These are phyloP conservation scores for Morpho helenor DNA, from an alignment of 2,888 invertebrate genomes.

Conservation along the genomic window DNA sequence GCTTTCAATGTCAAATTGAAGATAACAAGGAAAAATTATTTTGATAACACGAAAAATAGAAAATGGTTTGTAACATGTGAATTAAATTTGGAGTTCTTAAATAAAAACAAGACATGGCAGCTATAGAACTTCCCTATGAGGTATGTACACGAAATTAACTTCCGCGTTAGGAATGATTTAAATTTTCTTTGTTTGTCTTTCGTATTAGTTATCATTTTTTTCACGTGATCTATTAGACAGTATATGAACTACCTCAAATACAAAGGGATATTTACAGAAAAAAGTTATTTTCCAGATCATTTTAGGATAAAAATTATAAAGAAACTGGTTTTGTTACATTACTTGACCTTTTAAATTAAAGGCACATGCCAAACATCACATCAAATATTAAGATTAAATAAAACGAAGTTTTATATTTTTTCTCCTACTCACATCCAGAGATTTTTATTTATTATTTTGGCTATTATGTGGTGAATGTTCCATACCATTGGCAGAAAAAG, in stretches of 20 bases:
- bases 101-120: conserved; percentile 19
- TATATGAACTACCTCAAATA: neutral
- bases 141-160: conserved; percentile 34
- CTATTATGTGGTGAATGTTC: too few species aligned
- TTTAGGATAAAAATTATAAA: too few species aligned
- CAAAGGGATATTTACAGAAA: too few species aligned
- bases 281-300: too few species aligned
- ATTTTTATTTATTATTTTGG: too few species aligned
- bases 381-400: too few species aligned
- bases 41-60: neutral
- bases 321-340: too few species aligned
- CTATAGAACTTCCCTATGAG: conserved; percentile 65
- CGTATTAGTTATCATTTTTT: conserved; percentile 41
- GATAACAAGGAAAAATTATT: neutral
- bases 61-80: conserved; percentile 17
- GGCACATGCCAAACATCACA: too few species aligned
- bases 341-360: too few species aligned
- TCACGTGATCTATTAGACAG: conserved; percentile 53
- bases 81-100: conserved; percentile 3
- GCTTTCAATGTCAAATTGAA: conserved; percentile 23
- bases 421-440: too few species aligned
- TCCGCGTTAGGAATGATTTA: conserved; percentile 17
- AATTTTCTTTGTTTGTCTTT: conserved; percentile 49
- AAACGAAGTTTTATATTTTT: too few species aligned
- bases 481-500: too few species aligned